Evolutionary conservation across 2,113 vertebrate species (phyloP).

Genomic region (Mixornis gularis): DNA sequence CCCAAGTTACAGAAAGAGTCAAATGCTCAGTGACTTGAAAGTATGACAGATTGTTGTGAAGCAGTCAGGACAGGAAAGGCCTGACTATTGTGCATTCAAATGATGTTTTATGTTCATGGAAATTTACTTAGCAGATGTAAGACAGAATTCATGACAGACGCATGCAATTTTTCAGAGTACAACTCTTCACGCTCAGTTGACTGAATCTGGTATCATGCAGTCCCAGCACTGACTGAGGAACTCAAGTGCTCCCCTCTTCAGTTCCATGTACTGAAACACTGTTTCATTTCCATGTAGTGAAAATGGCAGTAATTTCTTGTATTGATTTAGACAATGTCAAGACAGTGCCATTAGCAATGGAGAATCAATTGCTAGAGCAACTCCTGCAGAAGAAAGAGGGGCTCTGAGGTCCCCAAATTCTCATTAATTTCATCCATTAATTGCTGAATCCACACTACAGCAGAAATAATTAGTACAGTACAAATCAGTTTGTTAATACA

Average conservation of each 20-base stretch:
- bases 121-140: constrained; percentile 42
- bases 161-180: background rate
- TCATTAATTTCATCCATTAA: background rate
- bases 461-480: background rate
- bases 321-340: background rate
- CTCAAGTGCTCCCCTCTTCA: background rate
- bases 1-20: constrained; percentile 1
- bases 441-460: background rate
- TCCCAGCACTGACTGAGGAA: background rate
- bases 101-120: constrained; percentile 6
- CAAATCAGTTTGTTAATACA: background rate
- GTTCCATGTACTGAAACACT: background rate
- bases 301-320: background rate
- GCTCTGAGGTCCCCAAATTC: background rate
- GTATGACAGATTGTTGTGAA: background rate
- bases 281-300: background rate
- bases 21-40: constrained; percentile 22
- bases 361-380: background rate
- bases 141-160: background rate
- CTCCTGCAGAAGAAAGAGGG: background rate
- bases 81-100: background rate
- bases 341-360: background rate
- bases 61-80: background rate
- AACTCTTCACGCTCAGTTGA: background rate
- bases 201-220: background rate